These are phyloP conservation scores for Coilia nasus DNA, from an alignment of 2,797 vertebrate species.

Conservation along the genomic window DNA sequence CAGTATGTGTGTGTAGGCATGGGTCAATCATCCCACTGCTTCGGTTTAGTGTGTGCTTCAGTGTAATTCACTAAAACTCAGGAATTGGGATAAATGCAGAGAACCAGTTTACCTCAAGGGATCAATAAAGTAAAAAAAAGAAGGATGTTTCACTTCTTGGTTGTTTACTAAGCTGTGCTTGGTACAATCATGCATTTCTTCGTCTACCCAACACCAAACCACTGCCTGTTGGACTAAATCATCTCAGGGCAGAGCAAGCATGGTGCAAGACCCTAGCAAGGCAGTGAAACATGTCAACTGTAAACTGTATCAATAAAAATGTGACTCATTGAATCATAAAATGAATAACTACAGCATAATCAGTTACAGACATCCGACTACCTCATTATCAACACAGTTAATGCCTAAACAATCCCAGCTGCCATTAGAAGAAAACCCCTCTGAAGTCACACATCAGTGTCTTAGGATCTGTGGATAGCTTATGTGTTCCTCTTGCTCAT, in stretches of 20 bases:
- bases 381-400: conserved; percentile 48
- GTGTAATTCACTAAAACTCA: no score
- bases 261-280: conserved; percentile 32
- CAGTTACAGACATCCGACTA: conserved; percentile 45
- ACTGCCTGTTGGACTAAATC: not conserved
- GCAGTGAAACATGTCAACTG: conserved; percentile 49
- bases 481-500: conserved; percentile 4
- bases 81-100: no score
- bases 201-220: not conserved
- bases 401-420: conserved; percentile 45
- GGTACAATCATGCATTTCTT: not conserved
- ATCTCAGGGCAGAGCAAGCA: not conserved
- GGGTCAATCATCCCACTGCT: no score
- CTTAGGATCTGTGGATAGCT: conserved; percentile 4
- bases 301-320: conserved; percentile 52
- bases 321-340: conserved; percentile 53
- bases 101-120: no score
- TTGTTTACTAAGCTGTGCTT: not conserved
- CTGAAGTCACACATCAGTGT: conserved; percentile 13
- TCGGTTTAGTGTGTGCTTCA: no score
- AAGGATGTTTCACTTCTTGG: not conserved
- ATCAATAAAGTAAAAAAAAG: no score
- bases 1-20: not conserved
- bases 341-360: conserved; percentile 43
- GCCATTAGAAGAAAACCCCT: conserved; percentile 16